Evolutionary conservation across 2,113 vertebrate species (phyloP), one percentile per base, ranked within the genome.

Genomic region (Falcunculus frontatus): DNA sequence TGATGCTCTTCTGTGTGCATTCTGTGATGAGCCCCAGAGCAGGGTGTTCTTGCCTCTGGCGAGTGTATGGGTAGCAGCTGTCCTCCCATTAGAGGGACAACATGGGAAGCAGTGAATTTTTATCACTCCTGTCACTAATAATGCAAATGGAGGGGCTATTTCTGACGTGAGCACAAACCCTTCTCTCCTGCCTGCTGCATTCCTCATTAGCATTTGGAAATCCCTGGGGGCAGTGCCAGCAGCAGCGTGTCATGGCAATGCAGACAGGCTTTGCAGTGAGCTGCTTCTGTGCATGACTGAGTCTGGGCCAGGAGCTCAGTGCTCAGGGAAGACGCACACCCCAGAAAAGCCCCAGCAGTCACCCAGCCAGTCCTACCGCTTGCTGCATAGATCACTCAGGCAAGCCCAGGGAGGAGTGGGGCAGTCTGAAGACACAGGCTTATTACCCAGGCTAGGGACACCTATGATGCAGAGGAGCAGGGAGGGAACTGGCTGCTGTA

Each of bases 161-260:
- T 85, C 42, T 64, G 60, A 76, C 0, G 1, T 41, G 53, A 81
- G 37, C 2, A 12, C 12, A 39, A 59, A 47, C 47, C 52, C 64
- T 90, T 65, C 83, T 90, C 59, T 94, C 35, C 63, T 67, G 44
- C 52, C 64, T 81, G 68, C 86, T 84, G 35, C 5, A 2, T 80
- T 42, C 72, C 79, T 97, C 85, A 57, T 91, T 90, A 94, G 68
- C 49, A 39, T 55, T 83, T 83, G 79, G 63, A 93, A 85, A 67
- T 91, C 89, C 87, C 87, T 46, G 17, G 57, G 33, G 91, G 37
- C 62, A 79, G 55, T 13, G 53, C 74, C 53, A 81, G 77, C 74
- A 85, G 93, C 69, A 37, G 77, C 3, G 0, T 69, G 73, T 81
- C 69, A n/a, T 2, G 0, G 46, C 79, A 75, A 6, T 11, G 41